Conservation (phyloP, 1,140 invertebrate species). For the Lepidurus packardi region DNA sequence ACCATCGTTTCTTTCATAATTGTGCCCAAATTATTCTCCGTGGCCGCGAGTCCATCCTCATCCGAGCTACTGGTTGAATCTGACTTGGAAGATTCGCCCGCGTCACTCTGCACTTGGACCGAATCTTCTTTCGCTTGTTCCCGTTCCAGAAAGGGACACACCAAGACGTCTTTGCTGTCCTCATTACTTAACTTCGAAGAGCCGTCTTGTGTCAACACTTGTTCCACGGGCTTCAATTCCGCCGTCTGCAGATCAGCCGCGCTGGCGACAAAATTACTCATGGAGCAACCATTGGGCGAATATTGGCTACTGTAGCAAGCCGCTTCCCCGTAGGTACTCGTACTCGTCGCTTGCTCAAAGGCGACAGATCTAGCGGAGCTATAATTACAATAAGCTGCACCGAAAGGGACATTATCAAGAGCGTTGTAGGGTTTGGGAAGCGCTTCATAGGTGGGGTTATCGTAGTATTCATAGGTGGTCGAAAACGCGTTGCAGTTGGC, state of each 20-base stretch:
- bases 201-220: not conserved
- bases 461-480: slow-evolving; percentile 21
- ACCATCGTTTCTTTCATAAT: slow-evolving; percentile 31
- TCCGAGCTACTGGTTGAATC: slow-evolving; percentile 28
- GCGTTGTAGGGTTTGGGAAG: slow-evolving; percentile 25
- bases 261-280: not conserved
- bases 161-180: not conserved
- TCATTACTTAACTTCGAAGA: not conserved
- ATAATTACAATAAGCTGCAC: not conserved
- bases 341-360: not conserved
- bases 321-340: not conserved
- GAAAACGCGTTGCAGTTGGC: not conserved
- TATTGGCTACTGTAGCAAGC: not conserved
- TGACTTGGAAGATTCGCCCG: slow-evolving; percentile 2
- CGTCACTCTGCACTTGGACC: not conserved
- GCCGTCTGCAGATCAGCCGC: not conserved
- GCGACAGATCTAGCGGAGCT: not conserved
- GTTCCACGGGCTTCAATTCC: not conserved
- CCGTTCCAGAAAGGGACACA: not conserved
- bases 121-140: not conserved
- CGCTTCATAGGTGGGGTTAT: slow-evolving; percentile 9
- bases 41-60: slow-evolving; percentile 2
- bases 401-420: not conserved
- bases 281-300: not conserved
- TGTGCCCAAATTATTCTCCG: slow-evolving; percentile 26